A percentile compares a stretch with the other conserved stretches of the same genome.
Conservation (phyloP, 2,113 vertebrate species). For the Mesoclemmys tuberculata region DNA sequence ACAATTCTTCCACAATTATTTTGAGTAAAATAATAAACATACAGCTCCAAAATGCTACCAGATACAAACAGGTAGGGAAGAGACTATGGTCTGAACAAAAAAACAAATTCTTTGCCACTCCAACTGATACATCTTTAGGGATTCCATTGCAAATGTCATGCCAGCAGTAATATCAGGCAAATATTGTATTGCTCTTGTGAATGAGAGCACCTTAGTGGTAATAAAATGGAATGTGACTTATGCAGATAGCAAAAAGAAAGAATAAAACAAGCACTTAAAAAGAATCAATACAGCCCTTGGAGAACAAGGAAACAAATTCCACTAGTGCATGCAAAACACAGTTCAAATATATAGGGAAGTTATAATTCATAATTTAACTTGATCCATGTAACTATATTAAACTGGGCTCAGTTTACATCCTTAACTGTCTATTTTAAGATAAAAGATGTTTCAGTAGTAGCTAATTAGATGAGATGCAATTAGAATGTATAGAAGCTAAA, state of each 20-base stretch:
- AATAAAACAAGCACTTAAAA: not conserved
- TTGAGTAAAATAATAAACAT: not conserved
- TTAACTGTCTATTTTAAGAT: not conserved
- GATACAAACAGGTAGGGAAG: not conserved
- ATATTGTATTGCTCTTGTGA: not conserved
- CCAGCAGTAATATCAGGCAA: not conserved
- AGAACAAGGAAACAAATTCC: not conserved
- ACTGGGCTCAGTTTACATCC: not conserved
- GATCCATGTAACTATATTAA: not conserved
- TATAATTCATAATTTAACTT: not conserved
- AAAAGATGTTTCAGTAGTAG: not conserved
- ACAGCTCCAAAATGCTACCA: not conserved
- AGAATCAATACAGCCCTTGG: not conserved
- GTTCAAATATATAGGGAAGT: not conserved
- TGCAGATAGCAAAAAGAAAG: not conserved
- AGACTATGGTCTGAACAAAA: not conserved
- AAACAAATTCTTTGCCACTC: rapidly evolving
- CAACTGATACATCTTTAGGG: not conserved
- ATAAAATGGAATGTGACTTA: not conserved
- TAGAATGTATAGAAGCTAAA: not conserved
- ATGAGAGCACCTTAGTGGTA: slow-evolving; percentile 46
- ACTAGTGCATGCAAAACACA: rapidly evolving
- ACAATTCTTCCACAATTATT: not conserved
- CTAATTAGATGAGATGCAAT: not conserved
- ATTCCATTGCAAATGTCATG: not conserved